Evolutionary conservation across 2,113 vertebrate genomes (phyloP), one percentile per base, ranked within the genome.

Genomic region (Tragelaphus imberbis): DNA sequence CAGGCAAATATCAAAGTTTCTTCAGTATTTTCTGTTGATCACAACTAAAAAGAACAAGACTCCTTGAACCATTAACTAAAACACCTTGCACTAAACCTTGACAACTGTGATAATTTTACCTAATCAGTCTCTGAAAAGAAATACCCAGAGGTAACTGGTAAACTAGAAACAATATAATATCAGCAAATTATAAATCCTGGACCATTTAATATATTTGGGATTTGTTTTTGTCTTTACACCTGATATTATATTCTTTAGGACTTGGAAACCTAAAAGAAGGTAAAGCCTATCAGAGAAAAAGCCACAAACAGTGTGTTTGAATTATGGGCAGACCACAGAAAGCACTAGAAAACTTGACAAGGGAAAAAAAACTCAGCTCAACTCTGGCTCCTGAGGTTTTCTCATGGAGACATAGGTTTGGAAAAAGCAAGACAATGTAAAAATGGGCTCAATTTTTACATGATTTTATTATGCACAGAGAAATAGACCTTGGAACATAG

Each of bases 21-120:
- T 71, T 84, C 51, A 47, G 53, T 33, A 95, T 86, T 95, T 96
- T 92, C 91, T 94, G 51, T 91, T 79, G 44, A 53, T 91, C 13
- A 40, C 84, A 92, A 53, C 65, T 80, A 25, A 90, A 91, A 91
- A 51, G n/a, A 94, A 89, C 12, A 85, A 12, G 21, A 55, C 9
- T 89, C 59, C 47, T 88, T 80, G 36, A 88, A 71, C 13, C 90
- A 28, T 59, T 86, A 36, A 90, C 16, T 33, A 40, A 75, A 96
- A 90, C 6, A 68, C 28, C 59, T 12, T 77, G 75, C 40, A 91
- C 25, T 90, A 65, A 93, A 63, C 80, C 33, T 71, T 77, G 12
- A 93, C 9, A 77, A 61, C 1, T 93, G 63, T 88, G 56, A 77
- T 84, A 59, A 93, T n/a, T 84, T 93, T 88, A 84, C 59, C 55